These are phyloP conservation scores for Anseranas semipalmata DNA, from an alignment of 2,113 vertebrate genomes.

Conservation along the genomic window DNA sequence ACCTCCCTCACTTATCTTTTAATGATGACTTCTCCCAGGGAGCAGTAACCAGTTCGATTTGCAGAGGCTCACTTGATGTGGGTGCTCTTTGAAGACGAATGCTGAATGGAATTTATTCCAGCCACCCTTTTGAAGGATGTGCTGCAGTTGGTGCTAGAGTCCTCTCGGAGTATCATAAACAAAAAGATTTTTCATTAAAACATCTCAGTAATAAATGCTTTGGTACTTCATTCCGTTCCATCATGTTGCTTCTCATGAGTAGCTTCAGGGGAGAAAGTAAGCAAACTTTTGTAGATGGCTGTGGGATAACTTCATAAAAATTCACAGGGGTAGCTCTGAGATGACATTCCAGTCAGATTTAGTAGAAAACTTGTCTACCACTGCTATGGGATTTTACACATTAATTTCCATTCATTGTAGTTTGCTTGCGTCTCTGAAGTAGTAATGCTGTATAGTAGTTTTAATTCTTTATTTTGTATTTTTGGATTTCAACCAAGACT, in stretches of 20 bases:
- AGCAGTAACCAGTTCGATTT: background rate
- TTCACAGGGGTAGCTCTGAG: background rate
- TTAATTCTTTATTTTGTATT: background rate
- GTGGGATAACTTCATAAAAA: constrained; percentile 8
- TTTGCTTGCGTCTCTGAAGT: background rate
- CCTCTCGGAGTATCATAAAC: background rate
- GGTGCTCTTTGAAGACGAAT: background rate
- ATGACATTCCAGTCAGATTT: background rate
- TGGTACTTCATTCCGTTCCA: background rate
- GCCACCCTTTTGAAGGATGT: background rate
- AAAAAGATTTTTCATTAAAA: background rate
- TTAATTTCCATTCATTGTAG: background rate
- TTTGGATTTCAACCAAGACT: background rate
- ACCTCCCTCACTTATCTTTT: background rate
- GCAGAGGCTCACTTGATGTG: background rate
- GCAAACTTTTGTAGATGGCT: background rate
- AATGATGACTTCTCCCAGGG: background rate
- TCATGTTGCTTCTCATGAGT: background rate
- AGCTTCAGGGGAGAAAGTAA: constrained; percentile 9
- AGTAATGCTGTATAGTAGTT: background rate
- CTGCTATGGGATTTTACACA: background rate
- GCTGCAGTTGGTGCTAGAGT: background rate
- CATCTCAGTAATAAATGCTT: background rate
- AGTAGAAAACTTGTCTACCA: background rate
- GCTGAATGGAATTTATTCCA: background rate